Evolutionary conservation across 2,888 invertebrate genomes (phyloP).

Genomic region (Hipparchia semele): DNA sequence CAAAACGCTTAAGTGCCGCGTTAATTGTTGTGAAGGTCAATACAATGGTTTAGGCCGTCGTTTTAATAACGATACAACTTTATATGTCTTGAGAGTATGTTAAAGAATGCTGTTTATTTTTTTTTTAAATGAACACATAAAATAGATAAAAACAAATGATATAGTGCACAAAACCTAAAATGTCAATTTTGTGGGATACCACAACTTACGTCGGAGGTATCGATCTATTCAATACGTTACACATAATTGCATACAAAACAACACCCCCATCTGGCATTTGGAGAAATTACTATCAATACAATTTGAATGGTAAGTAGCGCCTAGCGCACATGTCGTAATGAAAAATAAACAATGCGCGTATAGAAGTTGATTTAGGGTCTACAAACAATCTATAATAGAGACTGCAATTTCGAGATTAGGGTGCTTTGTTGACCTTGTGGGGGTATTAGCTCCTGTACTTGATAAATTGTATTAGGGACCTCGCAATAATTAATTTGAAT

Average conservation of each 20-base stretch:
- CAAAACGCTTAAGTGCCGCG: too few species aligned
- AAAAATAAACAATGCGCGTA: conserved; percentile 48
- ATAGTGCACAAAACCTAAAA: too few species aligned
- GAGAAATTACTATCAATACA: conserved; percentile 45
- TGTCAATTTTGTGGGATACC: too few species aligned
- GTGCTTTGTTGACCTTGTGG: conserved; percentile 34
- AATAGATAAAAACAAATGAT: too few species aligned
- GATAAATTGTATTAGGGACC: background rate
- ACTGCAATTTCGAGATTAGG: conserved; percentile 28
- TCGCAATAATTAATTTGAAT: too few species aligned
- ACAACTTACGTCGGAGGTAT: too few species aligned
- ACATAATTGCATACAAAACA: conserved; percentile 25
- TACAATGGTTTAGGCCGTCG: too few species aligned
- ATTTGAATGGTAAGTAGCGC: conserved; percentile 42
- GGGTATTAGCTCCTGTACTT: conserved; percentile 28
- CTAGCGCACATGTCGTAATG: conserved; percentile 48
- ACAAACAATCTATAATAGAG: conserved; percentile 23
- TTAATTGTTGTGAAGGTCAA: too few species aligned
- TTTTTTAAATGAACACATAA: too few species aligned
- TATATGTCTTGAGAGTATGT: too few species aligned
- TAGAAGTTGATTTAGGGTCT: conserved; percentile 30
- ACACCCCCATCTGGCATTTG: conserved; percentile 45
- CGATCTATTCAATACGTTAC: background rate
- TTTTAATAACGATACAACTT: too few species aligned
- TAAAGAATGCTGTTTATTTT: too few species aligned